phyloP scores from a whole-genome alignment of 1,140 invertebrate genomes.

The Coptotermes formosanus region DNA sequence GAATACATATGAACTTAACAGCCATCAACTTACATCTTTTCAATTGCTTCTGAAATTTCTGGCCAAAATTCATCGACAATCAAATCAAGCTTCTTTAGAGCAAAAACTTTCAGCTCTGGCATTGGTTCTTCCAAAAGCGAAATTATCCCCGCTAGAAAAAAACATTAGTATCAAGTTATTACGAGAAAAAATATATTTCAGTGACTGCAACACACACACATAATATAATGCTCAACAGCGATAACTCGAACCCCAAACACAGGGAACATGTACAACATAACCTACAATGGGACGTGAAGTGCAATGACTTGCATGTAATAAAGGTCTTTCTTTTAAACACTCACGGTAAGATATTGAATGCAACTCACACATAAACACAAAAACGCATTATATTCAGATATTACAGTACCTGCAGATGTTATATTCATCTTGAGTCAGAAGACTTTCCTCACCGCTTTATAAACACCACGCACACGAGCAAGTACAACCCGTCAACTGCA shows the following conservation, averaged over 20 bases:
- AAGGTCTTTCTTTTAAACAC: neutral
- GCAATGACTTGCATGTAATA: neutral
- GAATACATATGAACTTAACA: neutral
- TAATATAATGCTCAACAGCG: neutral
- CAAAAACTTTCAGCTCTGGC: slow-evolving; percentile 90
- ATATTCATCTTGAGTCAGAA: neutral
- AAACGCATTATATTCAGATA: neutral
- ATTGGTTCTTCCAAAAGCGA: slow-evolving; percentile 93
- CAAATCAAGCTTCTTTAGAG: slow-evolving; percentile 82
- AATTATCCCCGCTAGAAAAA: slow-evolving; percentile 84
- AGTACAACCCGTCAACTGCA: no score
- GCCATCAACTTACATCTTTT: slow-evolving; percentile 78
- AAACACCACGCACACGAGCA: no score
- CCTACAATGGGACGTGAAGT: neutral
- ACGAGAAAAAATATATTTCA: neutral
- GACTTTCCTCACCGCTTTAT: no score
- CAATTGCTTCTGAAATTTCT: slow-evolving; percentile 96
- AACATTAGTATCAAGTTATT: slow-evolving; percentile 19
- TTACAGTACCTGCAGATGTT: neutral
- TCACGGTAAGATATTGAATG: neutral
- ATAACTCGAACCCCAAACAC: neutral
- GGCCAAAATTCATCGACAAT: slow-evolving; percentile 99
- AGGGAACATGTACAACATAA: neutral
- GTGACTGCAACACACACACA: neutral
- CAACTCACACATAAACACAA: neutral